Evolutionary conservation across 1,140 invertebrate genomes (phyloP), one percentile per base, ranked within the genome.

Genomic region (Drosophila pallidifrons): DNA sequence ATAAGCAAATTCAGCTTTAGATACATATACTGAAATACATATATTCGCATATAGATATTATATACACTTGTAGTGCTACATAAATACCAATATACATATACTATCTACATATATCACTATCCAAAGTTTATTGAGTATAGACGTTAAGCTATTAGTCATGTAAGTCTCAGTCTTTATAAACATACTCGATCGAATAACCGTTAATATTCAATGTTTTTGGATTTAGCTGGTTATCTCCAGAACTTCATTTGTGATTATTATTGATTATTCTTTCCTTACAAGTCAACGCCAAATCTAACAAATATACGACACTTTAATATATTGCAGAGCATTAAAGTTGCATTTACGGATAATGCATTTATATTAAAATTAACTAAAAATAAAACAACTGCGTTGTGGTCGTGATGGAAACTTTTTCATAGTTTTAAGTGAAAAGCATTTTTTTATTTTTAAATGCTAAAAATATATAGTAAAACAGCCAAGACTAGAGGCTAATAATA

Each of bases 331-430:
- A 77, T 69, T 28, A 47, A 60, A 45, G 69, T 61, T 59, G 82
- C 82, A 86, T 86, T 86, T 86, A 88, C 45, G 75, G 58, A 82
- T 68, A 74, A 76, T 77, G 82, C 82, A 86, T 86, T 86, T 86
- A 86, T 74, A 67, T 82, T 38, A 66, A 35, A 49, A 73, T 41
- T 10, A 54, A 55, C 35, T 67, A 68, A 58, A 65, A 58, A 41
- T 16, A n/a, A 65, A 75, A 72, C 61, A 75, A 71, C 61, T 72
- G 55, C 64, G 55, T 70, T 75, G 57, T 68, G 47, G 63, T 61
- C 68, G 68, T 87, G 72, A 87, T 76, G 82, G 43, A 70, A 79
- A 81, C 13, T 71, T 82, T 70, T 85, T 85, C 74, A 58, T 80
- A 83, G 68, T 70, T 80, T 47, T 85, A 85, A 83, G 77, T 68